Evolutionary conservation across 64 coral and sea anemone genomes (phyloP).

Genomic region (Pocillopora verrucosa): DNA sequence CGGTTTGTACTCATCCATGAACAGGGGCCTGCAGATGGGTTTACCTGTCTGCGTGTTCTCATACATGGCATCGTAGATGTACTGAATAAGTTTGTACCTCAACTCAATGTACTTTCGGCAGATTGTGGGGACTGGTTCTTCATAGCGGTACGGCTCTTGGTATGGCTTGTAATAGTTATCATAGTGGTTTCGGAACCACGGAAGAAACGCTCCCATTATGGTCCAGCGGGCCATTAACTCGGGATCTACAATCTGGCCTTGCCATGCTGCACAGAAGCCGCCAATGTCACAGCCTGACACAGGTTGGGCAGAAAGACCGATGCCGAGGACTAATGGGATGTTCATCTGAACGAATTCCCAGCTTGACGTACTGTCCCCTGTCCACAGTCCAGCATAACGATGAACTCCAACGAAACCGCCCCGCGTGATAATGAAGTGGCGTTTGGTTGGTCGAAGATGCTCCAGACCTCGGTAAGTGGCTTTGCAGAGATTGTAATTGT

Average conservation of each 20-base stretch:
- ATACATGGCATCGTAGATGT: slow-evolving; percentile 80
- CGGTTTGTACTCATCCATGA: slow-evolving; percentile 75
- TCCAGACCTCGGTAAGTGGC: slow-evolving; percentile 67
- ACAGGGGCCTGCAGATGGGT: slow-evolving; percentile 73
- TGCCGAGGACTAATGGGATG: slow-evolving; percentile 66
- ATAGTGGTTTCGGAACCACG: slow-evolving; percentile 82
- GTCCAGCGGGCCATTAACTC: slow-evolving; percentile 73
- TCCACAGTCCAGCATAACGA: slow-evolving; percentile 75
- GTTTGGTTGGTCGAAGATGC: slow-evolving; percentile 37
- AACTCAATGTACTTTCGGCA: slow-evolving; percentile 88
- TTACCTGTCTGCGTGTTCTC: slow-evolving; percentile 65
- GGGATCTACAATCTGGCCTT: slow-evolving; percentile 45
- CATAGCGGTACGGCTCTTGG: slow-evolving; percentile 68
- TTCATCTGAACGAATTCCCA: slow-evolving; percentile 72
- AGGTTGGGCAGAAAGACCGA: slow-evolving; percentile 69
- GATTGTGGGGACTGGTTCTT: slow-evolving; percentile 61
- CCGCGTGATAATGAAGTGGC: slow-evolving; percentile 75
- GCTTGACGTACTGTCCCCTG: slow-evolving; percentile 76
- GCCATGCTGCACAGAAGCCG: slow-evolving; percentile 53
- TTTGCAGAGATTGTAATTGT: slow-evolving; percentile 73
- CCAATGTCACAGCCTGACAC: slow-evolving; percentile 76
- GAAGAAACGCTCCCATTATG: slow-evolving; percentile 76
- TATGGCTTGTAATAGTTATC: slow-evolving; percentile 76
- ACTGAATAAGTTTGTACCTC: slow-evolving; percentile 67
- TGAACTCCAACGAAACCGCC: slow-evolving; percentile 81